Base-by-base conservation (phyloP, 2,113 vertebrate species). In the Empidonax alnorum region DNA sequence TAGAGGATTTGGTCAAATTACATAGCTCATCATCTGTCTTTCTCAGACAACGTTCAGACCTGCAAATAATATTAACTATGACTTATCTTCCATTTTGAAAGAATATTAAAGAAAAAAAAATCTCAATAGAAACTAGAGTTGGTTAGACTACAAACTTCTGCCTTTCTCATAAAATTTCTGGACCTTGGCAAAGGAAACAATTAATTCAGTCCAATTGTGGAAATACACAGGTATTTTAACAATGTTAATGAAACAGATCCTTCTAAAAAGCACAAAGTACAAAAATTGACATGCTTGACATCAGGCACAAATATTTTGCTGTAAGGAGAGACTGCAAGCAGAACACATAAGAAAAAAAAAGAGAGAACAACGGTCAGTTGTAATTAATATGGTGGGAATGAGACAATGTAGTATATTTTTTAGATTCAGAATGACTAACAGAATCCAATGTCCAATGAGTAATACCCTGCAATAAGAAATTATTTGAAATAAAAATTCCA, bases 61-160 rank as follows among this genome's bases (percentile, higher is more conserved):
- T 98, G 92, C 12, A 97, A 97, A 56, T 65, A 97, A 93, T 4
- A 97, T 68, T 63, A 96, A 78, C 50, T 74, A 81, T 65, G 61
- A 96, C 31, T 95, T 89, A 77, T 72, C 79, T 59, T 95, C 83
- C 46, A 89, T 73, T 33, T 67, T 71, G 47, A 50, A 91, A 88
- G 20, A 96, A 87, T 61, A 86, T 22, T 53, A 39, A 93, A 28
- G 74, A 93, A 78, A 28, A 77, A 78, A 93, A 71, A 93, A 79
- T 52, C 9, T 19, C 49, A 81, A 42, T 21, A 84, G 42, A 89
- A 93, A 53, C 7, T 74, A 28, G 5, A 68, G 18, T 1, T 58
- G 30, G 16, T 69, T 37, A 76, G 31, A 72, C 4, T 50, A 83
- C 41, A 95, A 58, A 46, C 23, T 89, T 78, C 49, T 66, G 69